Base-by-base conservation (phyloP, 2,113 vertebrate species). In the Hepsetus odoe region DNA sequence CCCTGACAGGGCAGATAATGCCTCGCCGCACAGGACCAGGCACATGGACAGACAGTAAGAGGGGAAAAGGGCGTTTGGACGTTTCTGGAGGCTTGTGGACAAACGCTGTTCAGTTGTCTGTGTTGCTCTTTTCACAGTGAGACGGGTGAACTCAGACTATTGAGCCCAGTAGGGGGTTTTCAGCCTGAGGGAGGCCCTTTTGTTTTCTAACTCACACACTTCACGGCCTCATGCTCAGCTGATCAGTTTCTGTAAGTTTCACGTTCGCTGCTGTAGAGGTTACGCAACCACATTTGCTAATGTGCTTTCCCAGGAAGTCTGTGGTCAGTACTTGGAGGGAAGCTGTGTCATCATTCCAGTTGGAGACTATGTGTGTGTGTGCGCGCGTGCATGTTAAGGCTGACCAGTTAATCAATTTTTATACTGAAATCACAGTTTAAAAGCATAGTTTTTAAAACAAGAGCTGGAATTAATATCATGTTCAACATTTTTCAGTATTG, bases 1-100 rank as follows among this genome's bases (percentile, higher is more conserved):
- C 58, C 44, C 76, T 10, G 68, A 22, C 22, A 10, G 22, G 65
- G 33, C 68, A 72, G 76, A 79, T 79, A 79, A 72, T n/a, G 1
- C 16, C 44, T 3, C 55, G 58, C 46, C 68, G 65, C 9, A 24
- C 51, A 33, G 65, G 26, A 68, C 51, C 20, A 44, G 64, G 64
- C 33, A 32, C 65, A 22, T 9, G 28, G 40, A 71, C 55, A 18
- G 1, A 77, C 26, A 61, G 64, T 20, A 38, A 38, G n/a, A n/a
- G 1, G 0, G 32, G 44, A 46, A 44, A 59, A 44, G 35, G 18
- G 33, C 5, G 30, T 35, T 6, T 30, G 28, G 66, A 70, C 68
- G 65, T n/a, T 69, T 69, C 24, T 49, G 46, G 65, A 59, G 69
- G 46, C 35, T 26, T 16, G 0, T 9, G 18, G 13, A 26, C 28